Evolutionary conservation across 2,113 vertebrate species (phyloP).

Genomic region (Gadus macrocephalus): DNA sequence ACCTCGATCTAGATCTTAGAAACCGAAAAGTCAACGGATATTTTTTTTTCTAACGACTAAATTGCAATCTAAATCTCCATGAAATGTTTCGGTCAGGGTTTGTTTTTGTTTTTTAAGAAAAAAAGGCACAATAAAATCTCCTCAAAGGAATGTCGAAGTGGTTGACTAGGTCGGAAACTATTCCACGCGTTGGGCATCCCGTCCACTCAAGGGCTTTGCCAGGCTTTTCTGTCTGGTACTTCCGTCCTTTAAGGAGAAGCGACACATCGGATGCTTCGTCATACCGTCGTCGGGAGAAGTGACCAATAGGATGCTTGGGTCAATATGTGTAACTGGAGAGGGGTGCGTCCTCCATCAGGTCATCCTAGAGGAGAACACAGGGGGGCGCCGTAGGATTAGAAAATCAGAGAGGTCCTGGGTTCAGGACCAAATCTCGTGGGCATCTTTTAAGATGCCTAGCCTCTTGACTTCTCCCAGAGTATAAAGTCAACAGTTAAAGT

Average conservation of each 20-base stretch:
- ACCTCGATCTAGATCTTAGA: too few relatives aligned
- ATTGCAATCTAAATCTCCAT: too few relatives aligned
- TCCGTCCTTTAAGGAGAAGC: too few relatives aligned
- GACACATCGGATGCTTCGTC: not conserved
- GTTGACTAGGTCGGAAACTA: not conserved
- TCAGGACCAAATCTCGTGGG: not conserved
- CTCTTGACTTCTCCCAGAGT: too few relatives aligned
- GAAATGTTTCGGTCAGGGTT: too few relatives aligned
- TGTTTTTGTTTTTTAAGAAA: not conserved
- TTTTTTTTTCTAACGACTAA: too few relatives aligned
- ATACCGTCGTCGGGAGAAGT: slow-evolving; percentile 18
- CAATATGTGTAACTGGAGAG: slow-evolving; percentile 85
- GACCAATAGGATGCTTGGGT: slow-evolving; percentile 19
- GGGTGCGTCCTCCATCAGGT: slow-evolving; percentile 88
- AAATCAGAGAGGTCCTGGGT: not conserved
- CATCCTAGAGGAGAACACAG: slow-evolving; percentile 69
- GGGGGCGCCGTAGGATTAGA: not conserved
- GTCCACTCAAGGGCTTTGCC: too few relatives aligned
- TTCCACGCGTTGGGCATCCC: too few relatives aligned
- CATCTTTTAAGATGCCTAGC: not conserved
- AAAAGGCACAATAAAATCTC: slow-evolving; percentile 17
- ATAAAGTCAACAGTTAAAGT: too few relatives aligned
- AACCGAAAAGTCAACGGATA: too few relatives aligned
- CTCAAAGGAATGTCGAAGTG: slow-evolving; percentile 51
- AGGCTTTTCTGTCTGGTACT: too few relatives aligned